Percentiles rank a stretch among this genome's conserved stretches.
These are phyloP conservation scores for Lissocephala sabroskyi DNA, from an alignment of 2,888 invertebrate species.

Conservation along the genomic window DNA sequence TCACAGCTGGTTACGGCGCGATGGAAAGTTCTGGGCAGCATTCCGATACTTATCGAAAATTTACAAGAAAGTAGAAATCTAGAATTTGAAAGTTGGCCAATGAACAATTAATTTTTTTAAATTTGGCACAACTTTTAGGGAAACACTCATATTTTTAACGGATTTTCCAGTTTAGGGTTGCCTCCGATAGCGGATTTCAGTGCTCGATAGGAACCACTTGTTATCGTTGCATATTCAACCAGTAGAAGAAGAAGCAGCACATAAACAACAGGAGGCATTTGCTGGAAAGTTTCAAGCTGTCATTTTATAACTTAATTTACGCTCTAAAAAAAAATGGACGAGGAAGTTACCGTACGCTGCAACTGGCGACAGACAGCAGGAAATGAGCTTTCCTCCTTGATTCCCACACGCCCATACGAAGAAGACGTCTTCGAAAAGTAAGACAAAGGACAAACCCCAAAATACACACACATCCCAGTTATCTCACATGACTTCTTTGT, in stretches of 20 bases:
- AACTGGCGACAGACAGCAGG: conserved; percentile 64
- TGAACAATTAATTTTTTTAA: too few species aligned
- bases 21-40: too few species aligned
- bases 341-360: conserved; percentile 34
- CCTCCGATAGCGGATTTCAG: too few species aligned
- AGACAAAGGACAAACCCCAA: conserved; percentile 45
- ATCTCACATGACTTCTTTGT: conserved; percentile 2
- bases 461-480: conserved; percentile 4
- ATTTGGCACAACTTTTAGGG: too few species aligned
- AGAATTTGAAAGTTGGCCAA: too few species aligned
- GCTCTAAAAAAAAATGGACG: conserved; percentile 17
- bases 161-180: too few species aligned
- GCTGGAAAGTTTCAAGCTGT: not conserved
- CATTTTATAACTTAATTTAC: conserved; percentile 8
- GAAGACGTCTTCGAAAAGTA: conserved; percentile 64
- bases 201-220: too few species aligned
- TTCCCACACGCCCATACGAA: conserved; percentile 44
- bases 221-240: too few species aligned
- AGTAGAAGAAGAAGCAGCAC: conserved; percentile 4
- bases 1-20: conserved; percentile 46
- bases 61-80: too few species aligned
- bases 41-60: too few species aligned
- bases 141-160: too few species aligned
- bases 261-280: conserved; percentile 28
- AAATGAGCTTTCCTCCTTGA: conserved; percentile 36